Evolutionary conservation across 1,140 invertebrate genomes (phyloP).

Genomic region (Drosophila ercepeae): DNA sequence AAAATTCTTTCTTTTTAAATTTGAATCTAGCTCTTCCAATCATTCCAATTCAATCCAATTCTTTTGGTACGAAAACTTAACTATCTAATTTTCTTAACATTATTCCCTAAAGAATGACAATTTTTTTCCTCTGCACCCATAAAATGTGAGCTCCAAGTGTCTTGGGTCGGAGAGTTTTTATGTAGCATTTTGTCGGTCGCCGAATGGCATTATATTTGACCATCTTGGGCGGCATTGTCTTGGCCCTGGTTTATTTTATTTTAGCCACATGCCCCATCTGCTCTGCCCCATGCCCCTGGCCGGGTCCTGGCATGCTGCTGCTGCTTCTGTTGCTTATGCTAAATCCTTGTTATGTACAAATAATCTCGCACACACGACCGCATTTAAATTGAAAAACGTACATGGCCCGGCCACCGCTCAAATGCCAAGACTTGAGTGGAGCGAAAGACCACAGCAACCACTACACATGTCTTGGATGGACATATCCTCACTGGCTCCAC

Average conservation of each 20-base stretch:
- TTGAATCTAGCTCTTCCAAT: too few species aligned
- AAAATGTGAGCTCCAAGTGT: slow-evolving; percentile 42
- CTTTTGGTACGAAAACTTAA: too few species aligned
- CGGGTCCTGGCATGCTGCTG: slow-evolving; percentile 20
- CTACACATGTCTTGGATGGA: slow-evolving; percentile 55
- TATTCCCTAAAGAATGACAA: too few species aligned
- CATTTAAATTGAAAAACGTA: slow-evolving; percentile 83
- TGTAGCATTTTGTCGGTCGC: slow-evolving; percentile 55
- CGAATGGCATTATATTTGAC: slow-evolving; percentile 43
- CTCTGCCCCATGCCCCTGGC: neutral
- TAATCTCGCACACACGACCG: slow-evolving; percentile 80
- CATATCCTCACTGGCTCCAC: slow-evolving; percentile 22
- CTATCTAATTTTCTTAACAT: too few species aligned
- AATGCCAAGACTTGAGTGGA: slow-evolving; percentile 43
- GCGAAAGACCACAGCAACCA: slow-evolving; percentile 43
- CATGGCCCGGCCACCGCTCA: slow-evolving; percentile 44
- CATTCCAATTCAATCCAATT: too few species aligned
- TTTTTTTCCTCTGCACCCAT: slow-evolving; percentile 8
- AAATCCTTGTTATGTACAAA: slow-evolving; percentile 81
- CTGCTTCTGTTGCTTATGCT: slow-evolving; percentile 61
- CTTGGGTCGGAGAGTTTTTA: slow-evolving; percentile 56
- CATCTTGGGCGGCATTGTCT: slow-evolving; percentile 25
- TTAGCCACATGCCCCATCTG: slow-evolving; percentile 7
- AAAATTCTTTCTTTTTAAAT: too few species aligned
- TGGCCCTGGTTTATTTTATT: slow-evolving; percentile 35